Evolutionary conservation across 1,140 invertebrate species (phyloP), one percentile per base, ranked within the genome.

Genomic region (Oppia nitens): DNA sequence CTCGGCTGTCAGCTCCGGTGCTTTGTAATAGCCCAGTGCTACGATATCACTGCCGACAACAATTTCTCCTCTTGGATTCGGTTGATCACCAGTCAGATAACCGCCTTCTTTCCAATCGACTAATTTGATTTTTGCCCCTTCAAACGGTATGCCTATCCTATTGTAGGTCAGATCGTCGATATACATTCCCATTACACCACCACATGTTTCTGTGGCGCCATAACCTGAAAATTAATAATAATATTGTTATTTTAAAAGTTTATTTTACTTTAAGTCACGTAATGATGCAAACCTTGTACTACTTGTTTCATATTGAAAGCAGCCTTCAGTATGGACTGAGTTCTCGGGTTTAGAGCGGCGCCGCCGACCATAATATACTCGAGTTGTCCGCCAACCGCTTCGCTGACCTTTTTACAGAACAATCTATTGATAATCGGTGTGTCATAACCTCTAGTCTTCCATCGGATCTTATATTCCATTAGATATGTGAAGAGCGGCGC

Each of bases 131-230:
- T 93, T 84, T 68, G 82, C 84, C 61, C 87, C 83, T 4, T 83
- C 82, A 53, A 89, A 78, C 11, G 93, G 89, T 12, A 17, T 12
- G 29, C 60, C 55, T 83, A 91, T 91, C 67, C 87, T 79, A 40
- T 92, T 93, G 12, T 78, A 81, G 48, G 77, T 78, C 63, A 79
- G 75, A 66, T 90, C 85, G 61, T 79, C 61, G 21, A 68, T 71
- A 63, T 77, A 48, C 66, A 67, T 67, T 14, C 62, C 55, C 12
- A 62, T 61, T 28, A 60, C 60, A 23, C 63, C 62, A 11, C 61
- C 65, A 3, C 84, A 86, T 6, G 92, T 96, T 78, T 98, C 94
- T 1, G 94, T 98, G 32, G 97, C 79, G 4, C 93, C 95, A 74
- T 98, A 66, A 12, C 94, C 61, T 55, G 23, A 28, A 11, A 12